phyloP scores from a whole-genome alignment of 2,797 vertebrate genomes.

The Ceryle rudis region DNA sequence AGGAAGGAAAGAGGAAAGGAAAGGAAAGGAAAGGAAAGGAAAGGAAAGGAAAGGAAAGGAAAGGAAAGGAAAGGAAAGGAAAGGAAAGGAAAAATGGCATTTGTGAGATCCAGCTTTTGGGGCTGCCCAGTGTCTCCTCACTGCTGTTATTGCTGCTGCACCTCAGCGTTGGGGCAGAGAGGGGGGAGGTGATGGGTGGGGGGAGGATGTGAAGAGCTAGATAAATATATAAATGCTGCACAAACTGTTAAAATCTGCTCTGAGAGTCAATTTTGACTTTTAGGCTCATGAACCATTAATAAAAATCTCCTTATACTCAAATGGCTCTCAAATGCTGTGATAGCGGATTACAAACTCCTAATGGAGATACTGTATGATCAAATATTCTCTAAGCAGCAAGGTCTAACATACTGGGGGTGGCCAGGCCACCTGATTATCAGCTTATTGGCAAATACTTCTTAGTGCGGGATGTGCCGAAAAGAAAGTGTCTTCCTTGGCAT shows the following conservation, averaged over 20 bases:
- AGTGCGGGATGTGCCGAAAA: conserved; percentile 53
- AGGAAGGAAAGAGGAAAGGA: neutral
- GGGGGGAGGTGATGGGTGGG: neutral
- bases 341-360: conserved; percentile 83
- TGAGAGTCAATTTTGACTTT: conserved; percentile 74
- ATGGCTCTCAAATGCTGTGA: conserved; percentile 78
- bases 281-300: conserved; percentile 81
- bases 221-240: neutral
- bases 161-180: neutral
- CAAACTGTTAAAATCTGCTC: conserved; percentile 68
- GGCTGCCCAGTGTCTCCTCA: neutral
- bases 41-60: too few species aligned
- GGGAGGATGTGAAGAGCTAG: neutral
- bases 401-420: conserved; percentile 70
- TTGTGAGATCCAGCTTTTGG: neutral
- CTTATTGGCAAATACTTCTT: conserved; percentile 71
- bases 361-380: conserved; percentile 75
- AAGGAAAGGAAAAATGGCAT: neutral
- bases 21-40: neutral
- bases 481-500: neutral
- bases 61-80: neutral
- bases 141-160: neutral
- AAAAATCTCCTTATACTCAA: conserved; percentile 86
- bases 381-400: conserved; percentile 67
- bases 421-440: conserved; percentile 77